phyloP scores from a whole-genome alignment of 2,113 vertebrate species.

The Sinocyclocheilus rhinocerous region DNA sequence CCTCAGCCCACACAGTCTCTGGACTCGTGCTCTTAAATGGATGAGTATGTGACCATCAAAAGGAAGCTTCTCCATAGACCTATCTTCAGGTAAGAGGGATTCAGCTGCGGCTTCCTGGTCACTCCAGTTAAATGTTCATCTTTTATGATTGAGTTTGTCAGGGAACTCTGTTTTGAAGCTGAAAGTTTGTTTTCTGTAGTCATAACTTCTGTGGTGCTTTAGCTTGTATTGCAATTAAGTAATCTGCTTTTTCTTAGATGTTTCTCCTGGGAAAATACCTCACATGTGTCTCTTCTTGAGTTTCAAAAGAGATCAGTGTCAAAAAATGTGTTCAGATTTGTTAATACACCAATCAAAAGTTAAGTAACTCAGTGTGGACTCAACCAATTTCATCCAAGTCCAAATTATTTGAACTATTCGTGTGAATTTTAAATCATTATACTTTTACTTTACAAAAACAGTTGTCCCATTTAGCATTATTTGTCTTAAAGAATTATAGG shows the following conservation, averaged over 20 bases:
- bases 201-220: not conserved
- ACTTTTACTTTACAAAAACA: too few species aligned
- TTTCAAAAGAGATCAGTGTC: not conserved
- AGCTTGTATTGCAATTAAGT: not conserved
- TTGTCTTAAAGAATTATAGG: not conserved
- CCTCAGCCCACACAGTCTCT: constrained; percentile 64
- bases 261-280: not conserved
- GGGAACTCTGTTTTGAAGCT: not conserved
- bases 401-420: too few species aligned
- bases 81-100: constrained; percentile 86
- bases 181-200: not conserved
- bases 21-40: constrained; percentile 80
- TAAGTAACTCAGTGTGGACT: too few species aligned
- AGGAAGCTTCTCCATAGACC: constrained; percentile 89
- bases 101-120: not conserved
- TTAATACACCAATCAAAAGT: too few species aligned
- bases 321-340: too few species aligned
- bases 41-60: constrained; percentile 88
- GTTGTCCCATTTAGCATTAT: too few species aligned
- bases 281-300: not conserved
- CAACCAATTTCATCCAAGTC: too few species aligned
- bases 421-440: too few species aligned
- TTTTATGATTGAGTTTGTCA: not conserved
- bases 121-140: not conserved
- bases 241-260: not conserved